Percentiles rank a stretch among this genome's conserved stretches.
These are phyloP conservation scores for Erpobdella octoculata DNA, from an alignment of 2,888 invertebrate species.

Conservation along the genomic window DNA sequence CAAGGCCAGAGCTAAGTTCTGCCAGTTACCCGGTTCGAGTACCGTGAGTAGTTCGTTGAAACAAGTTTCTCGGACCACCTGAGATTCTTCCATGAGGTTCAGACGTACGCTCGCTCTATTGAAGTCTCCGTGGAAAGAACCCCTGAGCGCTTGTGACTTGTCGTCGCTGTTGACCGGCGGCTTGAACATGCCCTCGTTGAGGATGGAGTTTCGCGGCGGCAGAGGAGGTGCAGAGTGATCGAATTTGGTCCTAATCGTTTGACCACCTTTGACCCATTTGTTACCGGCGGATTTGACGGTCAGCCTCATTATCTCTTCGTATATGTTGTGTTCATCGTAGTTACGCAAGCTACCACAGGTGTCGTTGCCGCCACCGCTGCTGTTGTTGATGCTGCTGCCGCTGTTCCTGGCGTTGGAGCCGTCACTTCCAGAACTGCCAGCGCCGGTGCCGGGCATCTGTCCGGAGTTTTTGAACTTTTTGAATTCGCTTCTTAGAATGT, in stretches of 20 bases:
- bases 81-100: conserved; percentile 26
- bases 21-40: conserved; percentile 34
- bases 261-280: conserved; percentile 22
- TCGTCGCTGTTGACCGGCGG: neutral
- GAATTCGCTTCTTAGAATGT: conserved; percentile 34
- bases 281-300: conserved; percentile 1
- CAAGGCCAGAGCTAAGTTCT: conserved; percentile 34
- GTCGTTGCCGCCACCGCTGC: neutral
- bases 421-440: neutral
- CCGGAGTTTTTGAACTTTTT: conserved; percentile 24
- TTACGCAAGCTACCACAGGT: too few species aligned
- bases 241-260: neutral
- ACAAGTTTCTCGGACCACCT: conserved; percentile 26
- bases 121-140: conserved; percentile 15
- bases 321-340: conserved; percentile 20
- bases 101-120: conserved; percentile 12
- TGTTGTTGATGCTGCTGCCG: neutral
- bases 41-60: conserved; percentile 25
- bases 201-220: conserved; percentile 22
- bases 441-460: neutral
- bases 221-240: conserved; percentile 15
- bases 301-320: conserved; percentile 17
- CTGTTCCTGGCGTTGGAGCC: neutral
- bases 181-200: neutral
- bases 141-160: neutral